Percentiles rank a stretch among this genome's conserved stretches.
Conservation (phyloP, 2,797 vertebrate genomes). For the Lithobates sylvaticus region DNA sequence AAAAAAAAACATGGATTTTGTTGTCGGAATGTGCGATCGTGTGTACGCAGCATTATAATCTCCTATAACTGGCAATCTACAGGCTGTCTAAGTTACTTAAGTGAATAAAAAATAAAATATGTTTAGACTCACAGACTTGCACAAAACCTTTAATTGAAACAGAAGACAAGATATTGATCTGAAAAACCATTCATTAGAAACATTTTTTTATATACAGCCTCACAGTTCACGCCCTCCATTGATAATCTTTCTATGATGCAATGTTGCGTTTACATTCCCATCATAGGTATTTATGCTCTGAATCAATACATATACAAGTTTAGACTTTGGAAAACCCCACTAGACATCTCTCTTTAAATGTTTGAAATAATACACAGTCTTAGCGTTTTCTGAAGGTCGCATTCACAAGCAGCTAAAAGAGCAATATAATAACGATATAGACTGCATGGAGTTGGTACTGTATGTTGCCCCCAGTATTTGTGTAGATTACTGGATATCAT, state of each 20-base stretch:
- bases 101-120: not conserved
- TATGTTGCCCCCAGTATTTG: too few species aligned
- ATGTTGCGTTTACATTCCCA: conserved; percentile 34
- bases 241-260: conserved; percentile 39
- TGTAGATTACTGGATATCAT: too few species aligned
- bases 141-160: conserved; percentile 24
- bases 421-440: not conserved
- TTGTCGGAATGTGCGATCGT: too few species aligned
- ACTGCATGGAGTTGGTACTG: too few species aligned
- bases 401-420: not conserved
- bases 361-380: conserved; percentile 7
- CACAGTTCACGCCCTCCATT: conserved; percentile 45
- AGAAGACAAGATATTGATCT: conserved; percentile 46
- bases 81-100: not conserved
- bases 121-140: conserved; percentile 6
- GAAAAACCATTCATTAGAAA: conserved; percentile 48
- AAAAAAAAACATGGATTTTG: too few species aligned
- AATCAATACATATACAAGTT: conserved; percentile 48
- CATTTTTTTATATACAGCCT: conserved; percentile 9
- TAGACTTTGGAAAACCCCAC: conserved; percentile 24
- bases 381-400: not conserved
- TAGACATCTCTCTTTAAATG: conserved; percentile 32
- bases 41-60: too few species aligned
- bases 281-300: conserved; percentile 30
- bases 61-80: not conserved